These are phyloP conservation scores for Trachelus troglodyta DNA, from an alignment of 2,888 invertebrate species.

Conservation along the genomic window DNA sequence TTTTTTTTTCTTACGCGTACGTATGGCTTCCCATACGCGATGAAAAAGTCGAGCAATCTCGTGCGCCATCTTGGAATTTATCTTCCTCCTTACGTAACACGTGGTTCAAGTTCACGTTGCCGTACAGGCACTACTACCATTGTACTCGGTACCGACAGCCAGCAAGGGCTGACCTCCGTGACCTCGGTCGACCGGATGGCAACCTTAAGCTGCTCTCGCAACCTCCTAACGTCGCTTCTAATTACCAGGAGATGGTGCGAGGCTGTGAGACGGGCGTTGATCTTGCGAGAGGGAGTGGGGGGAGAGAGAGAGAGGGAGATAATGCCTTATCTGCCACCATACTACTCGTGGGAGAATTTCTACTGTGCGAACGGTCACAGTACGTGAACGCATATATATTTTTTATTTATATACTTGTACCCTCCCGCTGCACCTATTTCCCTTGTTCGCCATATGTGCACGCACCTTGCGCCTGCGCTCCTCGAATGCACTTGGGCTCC, in stretches of 20 bases:
- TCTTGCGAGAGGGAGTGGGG: not conserved
- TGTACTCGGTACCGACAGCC: not conserved
- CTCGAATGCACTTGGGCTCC: not conserved
- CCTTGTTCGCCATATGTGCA: not conserved
- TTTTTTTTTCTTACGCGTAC: not conserved
- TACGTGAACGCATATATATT: conserved; percentile 38
- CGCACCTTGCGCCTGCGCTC: not conserved
- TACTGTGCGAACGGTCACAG: conserved; percentile 56
- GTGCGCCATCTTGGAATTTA: not conserved
- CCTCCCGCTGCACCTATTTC: not conserved
- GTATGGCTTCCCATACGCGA: not conserved
- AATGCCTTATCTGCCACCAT: not conserved
- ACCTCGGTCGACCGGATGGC: not conserved
- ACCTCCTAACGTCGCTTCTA: not conserved
- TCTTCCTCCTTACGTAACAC: not conserved
- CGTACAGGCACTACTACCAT: too few species aligned
- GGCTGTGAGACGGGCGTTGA: not conserved
- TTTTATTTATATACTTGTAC: not conserved
- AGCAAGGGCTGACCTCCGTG: not conserved
- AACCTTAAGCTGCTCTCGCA: not conserved
- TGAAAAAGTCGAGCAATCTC: not conserved
- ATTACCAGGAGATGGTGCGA: not conserved
- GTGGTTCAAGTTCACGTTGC: not conserved
- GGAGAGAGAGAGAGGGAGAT: not conserved
- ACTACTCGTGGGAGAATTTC: not conserved